Conservation (phyloP, 2,113 vertebrate species). For the Pandion haliaetus region DNA sequence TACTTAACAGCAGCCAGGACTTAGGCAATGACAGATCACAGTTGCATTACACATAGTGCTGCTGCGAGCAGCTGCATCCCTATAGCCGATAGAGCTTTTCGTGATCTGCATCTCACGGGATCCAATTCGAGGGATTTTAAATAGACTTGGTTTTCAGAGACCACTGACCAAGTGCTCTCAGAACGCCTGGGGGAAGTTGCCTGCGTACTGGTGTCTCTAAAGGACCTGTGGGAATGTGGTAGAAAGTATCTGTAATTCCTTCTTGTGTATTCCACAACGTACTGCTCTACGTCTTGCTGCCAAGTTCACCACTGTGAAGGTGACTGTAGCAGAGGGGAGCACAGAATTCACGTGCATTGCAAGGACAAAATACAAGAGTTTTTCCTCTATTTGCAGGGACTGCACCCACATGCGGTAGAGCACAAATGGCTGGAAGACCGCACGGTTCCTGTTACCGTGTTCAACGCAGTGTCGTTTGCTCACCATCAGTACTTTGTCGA, state of each 20-base stretch:
- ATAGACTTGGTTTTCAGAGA: background rate
- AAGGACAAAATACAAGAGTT: background rate
- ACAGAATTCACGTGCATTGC: background rate
- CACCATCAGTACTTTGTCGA: background rate
- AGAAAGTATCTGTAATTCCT: background rate
- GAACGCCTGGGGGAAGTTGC: background rate
- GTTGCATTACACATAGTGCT: accelerated
- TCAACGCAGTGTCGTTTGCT: background rate
- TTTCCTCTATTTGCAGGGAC: background rate
- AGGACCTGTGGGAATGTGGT: background rate
- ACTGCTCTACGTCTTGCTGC: background rate
- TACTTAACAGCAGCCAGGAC: background rate
- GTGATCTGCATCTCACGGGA: background rate
- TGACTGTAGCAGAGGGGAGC: background rate
- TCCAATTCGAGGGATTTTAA: background rate
- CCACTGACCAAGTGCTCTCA: background rate
- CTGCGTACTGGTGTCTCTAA: background rate
- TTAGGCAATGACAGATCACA: background rate
- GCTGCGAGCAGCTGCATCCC: background rate
- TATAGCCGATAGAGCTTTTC: background rate
- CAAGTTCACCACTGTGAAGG: background rate
- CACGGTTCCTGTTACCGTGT: accelerated
- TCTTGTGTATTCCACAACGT: background rate
- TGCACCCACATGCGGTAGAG: background rate
- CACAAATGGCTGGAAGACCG: background rate